Conservation (phyloP, 1,140 invertebrate genomes). For the Aphelenchoides besseyi region DNA sequence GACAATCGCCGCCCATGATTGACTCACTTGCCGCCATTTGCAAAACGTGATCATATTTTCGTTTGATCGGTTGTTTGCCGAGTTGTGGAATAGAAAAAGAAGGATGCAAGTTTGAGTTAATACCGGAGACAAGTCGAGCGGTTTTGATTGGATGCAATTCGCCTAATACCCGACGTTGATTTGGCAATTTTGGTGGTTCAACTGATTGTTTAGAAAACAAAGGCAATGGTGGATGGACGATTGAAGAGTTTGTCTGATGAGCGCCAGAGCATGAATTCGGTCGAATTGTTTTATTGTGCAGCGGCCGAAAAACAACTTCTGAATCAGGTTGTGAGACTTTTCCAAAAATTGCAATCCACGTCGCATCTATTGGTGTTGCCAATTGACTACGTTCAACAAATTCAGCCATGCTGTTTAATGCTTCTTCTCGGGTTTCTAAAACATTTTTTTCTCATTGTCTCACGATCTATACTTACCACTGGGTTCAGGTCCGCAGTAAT, state of each 20-base stretch:
- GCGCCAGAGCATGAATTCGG: too few relatives aligned
- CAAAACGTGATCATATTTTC: neutral
- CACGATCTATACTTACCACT: slow-evolving; percentile 29
- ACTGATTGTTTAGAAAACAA: neutral
- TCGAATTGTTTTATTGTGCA: neutral
- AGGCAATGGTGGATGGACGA: neutral
- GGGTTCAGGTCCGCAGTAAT: slow-evolving; percentile 59
- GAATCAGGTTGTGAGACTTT: neutral
- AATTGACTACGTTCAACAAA: slow-evolving; percentile 30
- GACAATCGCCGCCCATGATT: neutral
- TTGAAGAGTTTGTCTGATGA: neutral
- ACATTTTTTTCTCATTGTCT: neutral
- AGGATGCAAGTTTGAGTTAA: too few relatives aligned
- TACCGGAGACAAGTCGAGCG: neutral
- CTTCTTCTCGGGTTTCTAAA: slow-evolving; percentile 29
- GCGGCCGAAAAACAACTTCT: neutral
- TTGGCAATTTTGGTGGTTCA: neutral
- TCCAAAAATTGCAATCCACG: slow-evolving; percentile 20
- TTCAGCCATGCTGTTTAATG: slow-evolving; percentile 24
- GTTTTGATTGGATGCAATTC: slow-evolving; percentile 14
- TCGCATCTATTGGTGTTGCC: slow-evolving; percentile 9
- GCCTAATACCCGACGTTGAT: slow-evolving; percentile 4
- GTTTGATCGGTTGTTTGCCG: neutral
- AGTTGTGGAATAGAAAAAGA: too few relatives aligned
- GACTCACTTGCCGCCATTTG: too few relatives aligned